Percentiles rank a stretch among this genome's conserved stretches.
Evolutionary conservation across 2,113 vertebrate species (phyloP).

Genomic region (Synodontis membranacea): DNA sequence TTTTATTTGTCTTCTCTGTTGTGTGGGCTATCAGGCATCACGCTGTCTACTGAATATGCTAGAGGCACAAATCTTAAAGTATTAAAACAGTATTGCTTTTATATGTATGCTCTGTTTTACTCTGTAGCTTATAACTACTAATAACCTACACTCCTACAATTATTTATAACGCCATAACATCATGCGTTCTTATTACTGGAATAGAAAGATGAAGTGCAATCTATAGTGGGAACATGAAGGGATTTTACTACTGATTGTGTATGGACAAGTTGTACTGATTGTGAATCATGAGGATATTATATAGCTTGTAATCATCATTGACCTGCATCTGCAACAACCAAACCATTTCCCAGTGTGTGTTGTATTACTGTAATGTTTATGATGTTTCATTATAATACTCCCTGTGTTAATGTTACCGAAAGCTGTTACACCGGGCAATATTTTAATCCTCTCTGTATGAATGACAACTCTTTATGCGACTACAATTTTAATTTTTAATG

Average conservation of each 20-base stretch:
- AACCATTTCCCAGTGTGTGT: neutral
- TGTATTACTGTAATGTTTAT: neutral
- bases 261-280: neutral
- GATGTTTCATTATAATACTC: slow-evolving; percentile 9
- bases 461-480: slow-evolving; percentile 12
- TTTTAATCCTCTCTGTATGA: slow-evolving; percentile 16
- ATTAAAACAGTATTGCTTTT: slow-evolving; percentile 1
- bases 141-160: neutral
- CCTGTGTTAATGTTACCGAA: slow-evolving; percentile 20
- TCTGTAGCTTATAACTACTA: neutral
- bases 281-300: neutral
- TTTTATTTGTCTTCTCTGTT: neutral
- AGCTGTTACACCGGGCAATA: slow-evolving; percentile 46
- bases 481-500: neutral
- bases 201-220: neutral
- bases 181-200: neutral
- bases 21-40: neutral
- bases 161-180: neutral
- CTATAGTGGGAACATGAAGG: neutral
- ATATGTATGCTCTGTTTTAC: neutral
- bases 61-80: neutral
- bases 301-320: neutral
- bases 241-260: slow-evolving; percentile 23
- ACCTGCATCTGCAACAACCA: neutral
- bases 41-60: neutral